These are phyloP conservation scores for Sipha flava DNA, from an alignment of 1,140 invertebrate genomes.

Conservation along the genomic window DNA sequence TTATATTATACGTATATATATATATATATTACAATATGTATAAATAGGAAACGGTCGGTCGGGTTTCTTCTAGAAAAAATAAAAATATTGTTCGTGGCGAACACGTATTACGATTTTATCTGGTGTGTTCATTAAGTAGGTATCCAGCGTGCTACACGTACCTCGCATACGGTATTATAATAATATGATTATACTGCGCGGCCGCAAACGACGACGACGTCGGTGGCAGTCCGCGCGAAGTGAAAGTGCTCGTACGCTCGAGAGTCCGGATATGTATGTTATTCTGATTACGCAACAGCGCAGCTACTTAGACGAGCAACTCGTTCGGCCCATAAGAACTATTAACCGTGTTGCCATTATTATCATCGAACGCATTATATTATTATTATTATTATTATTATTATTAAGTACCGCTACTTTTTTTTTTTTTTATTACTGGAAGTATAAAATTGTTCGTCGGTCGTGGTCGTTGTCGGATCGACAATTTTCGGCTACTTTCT, in stretches of 20 bases:
- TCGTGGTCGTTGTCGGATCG: no score
- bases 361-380: not conserved
- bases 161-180: not conserved
- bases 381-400: no score
- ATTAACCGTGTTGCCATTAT: not conserved
- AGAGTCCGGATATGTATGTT: slow-evolving; percentile 20
- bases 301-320: not conserved
- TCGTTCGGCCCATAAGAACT: not conserved
- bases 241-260: slow-evolving; percentile 20
- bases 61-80: not conserved
- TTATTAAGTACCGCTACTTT: no score
- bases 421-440: not conserved
- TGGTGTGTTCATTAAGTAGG: not conserved
- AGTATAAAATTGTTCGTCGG: not conserved
- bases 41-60: not conserved
- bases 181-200: not conserved
- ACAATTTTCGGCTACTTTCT: not conserved
- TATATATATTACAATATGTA: no score
- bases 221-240: not conserved
- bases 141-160: not conserved
- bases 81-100: not conserved
- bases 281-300: slow-evolving; percentile 14
- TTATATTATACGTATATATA: no score
- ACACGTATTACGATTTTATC: slow-evolving; percentile 5
- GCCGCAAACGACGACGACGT: not conserved